These are phyloP conservation scores for Adela reaumurella DNA, from an alignment of 2,888 invertebrate species.

Conservation along the genomic window DNA sequence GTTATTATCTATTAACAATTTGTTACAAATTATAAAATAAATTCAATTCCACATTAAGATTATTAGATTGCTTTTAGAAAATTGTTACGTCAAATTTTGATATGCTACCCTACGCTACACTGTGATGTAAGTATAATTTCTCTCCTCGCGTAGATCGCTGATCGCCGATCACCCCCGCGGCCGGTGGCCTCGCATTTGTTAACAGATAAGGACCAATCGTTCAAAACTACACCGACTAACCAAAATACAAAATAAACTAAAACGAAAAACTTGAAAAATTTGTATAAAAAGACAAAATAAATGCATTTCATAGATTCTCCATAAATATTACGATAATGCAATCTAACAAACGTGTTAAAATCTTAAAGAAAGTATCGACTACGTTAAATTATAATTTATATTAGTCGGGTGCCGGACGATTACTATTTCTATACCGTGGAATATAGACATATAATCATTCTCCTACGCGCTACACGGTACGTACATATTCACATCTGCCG, in stretches of 20 bases:
- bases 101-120: slow-evolving; percentile 16
- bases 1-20: slow-evolving; percentile 55
- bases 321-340: slow-evolving; percentile 42
- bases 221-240: slow-evolving; percentile 33
- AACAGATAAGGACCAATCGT: slow-evolving; percentile 51
- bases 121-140: too few species aligned
- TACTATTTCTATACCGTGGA: slow-evolving; percentile 55
- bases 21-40: slow-evolving; percentile 44
- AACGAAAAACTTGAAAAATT: slow-evolving; percentile 22
- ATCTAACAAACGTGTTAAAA: slow-evolving; percentile 43
- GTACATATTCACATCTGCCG: slow-evolving; percentile 25
- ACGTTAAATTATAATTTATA: slow-evolving; percentile 32
- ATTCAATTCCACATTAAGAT: slow-evolving; percentile 34
- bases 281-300: slow-evolving; percentile 52
- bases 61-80: slow-evolving; percentile 38
- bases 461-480: slow-evolving; percentile 12
- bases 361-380: slow-evolving; percentile 27
- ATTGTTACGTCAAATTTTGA: slow-evolving; percentile 40
- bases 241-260: slow-evolving; percentile 48
- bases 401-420: slow-evolving; percentile 49
- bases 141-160: too few species aligned
- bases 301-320: slow-evolving; percentile 51
- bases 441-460: slow-evolving; percentile 55
- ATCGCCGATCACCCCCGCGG: too few species aligned
- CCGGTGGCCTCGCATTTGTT: slow-evolving; percentile 20